Evolutionary conservation across 2,797 vertebrate species (phyloP).

Genomic region (Coccyzus lansbergi): DNA sequence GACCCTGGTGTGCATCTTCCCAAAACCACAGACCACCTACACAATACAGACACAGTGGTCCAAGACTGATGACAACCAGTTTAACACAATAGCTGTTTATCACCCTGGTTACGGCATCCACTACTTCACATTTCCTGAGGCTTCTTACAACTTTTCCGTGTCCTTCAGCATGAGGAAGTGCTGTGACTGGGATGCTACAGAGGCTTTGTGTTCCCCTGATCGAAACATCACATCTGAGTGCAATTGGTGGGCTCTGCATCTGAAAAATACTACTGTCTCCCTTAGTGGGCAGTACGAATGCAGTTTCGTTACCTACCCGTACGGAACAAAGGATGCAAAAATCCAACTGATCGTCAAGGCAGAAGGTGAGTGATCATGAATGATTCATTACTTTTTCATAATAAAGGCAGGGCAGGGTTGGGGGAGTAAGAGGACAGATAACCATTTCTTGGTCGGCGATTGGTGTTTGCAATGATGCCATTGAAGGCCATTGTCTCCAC

Average conservation of each 20-base stretch:
- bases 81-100: conserved; percentile 50
- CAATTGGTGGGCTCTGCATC: conserved; percentile 37
- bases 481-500: background rate
- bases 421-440: background rate
- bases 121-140: background rate
- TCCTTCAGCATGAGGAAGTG: background rate
- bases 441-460: background rate
- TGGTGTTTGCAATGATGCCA: background rate
- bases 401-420: accelerated
- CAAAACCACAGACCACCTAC: background rate
- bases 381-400: background rate
- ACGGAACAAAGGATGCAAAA: conserved; percentile 38
- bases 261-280: conserved; percentile 28
- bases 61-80: background rate
- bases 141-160: conserved; percentile 6
- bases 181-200: background rate
- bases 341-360: conserved; percentile 49
- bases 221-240: background rate
- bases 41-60: conserved; percentile 73
- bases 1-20: conserved; percentile 48
- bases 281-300: conserved; percentile 56
- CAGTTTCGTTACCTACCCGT: conserved; percentile 62
- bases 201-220: background rate
- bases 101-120: conserved; percentile 39
- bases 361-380: conserved; percentile 37